A percentile compares a stretch with the other conserved stretches of the same genome.
These are phyloP conservation scores for Euwallacea fornicatus DNA, from an alignment of 1,140 invertebrate genomes.

Conservation along the genomic window DNA sequence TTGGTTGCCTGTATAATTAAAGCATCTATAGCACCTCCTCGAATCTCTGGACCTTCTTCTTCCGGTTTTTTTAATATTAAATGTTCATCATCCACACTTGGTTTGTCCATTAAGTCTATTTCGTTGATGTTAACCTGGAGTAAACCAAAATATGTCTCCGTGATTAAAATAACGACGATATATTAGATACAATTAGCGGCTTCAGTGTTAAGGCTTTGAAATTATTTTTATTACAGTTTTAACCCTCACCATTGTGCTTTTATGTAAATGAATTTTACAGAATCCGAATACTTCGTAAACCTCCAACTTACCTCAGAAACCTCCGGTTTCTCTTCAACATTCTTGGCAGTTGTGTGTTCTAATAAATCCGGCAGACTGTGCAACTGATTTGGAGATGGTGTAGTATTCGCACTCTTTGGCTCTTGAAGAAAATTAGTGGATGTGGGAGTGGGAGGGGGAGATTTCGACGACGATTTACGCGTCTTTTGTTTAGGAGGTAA, in stretches of 20 bases:
- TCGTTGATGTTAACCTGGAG: conserved; percentile 39
- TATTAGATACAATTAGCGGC: neutral
- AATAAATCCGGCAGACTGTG: conserved; percentile 50
- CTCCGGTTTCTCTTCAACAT: conserved; percentile 40
- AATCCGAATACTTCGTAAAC: neutral
- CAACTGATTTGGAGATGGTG: conserved; percentile 37
- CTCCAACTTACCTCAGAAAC: conserved; percentile 28
- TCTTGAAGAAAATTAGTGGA: conserved; percentile 53
- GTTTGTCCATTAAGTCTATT: conserved; percentile 68
- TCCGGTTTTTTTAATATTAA: conserved; percentile 75
- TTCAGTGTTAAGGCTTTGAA: conserved; percentile 3
- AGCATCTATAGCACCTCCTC: conserved; percentile 88
- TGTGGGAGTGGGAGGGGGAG: conserved; percentile 47
- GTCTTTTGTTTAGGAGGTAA: conserved; percentile 70
- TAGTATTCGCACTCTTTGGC: conserved; percentile 43
- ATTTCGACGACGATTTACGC: conserved; percentile 44
- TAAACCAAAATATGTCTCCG: neutral
- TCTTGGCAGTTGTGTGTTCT: conserved; percentile 47
- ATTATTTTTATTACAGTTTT: neutral
- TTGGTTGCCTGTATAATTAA: conserved; percentile 92
- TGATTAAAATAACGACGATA: no score
- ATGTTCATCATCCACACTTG: conserved; percentile 73
- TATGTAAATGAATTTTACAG: no score
- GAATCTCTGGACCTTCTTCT: conserved; percentile 85
- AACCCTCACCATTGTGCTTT: no score